These are phyloP conservation scores for Diadumene lineata DNA, from an alignment of 92 coral and sea anemone species.

Conservation along the genomic window DNA sequence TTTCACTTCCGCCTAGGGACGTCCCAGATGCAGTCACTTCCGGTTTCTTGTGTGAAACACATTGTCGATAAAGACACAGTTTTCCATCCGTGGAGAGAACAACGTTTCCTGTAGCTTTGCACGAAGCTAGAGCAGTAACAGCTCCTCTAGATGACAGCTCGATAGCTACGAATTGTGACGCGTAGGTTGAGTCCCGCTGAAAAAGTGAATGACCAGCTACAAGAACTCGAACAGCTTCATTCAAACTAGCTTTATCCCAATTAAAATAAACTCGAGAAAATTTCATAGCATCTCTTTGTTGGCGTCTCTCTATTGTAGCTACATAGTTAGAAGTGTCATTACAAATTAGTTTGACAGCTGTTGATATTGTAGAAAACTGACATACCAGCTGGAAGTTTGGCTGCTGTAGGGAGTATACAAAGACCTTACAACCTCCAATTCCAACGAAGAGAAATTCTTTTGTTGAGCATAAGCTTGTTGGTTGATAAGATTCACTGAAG, in stretches of 20 bases:
- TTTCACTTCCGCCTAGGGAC: constrained; percentile 5
- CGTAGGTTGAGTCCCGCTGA: constrained; percentile 49
- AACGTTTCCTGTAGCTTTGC: constrained; percentile 78
- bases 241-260: constrained; percentile 65
- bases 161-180: constrained; percentile 64
- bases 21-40: constrained; percentile 22
- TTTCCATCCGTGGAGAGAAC: constrained; percentile 63
- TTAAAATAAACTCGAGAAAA: constrained; percentile 89
- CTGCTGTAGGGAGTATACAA: constrained; percentile 79
- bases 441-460: constrained; percentile 77
- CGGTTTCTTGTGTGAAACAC: constrained; percentile 33
- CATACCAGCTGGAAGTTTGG: constrained; percentile 77
- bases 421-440: constrained; percentile 65
- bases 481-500: constrained; percentile 83
- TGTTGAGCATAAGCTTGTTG: constrained; percentile 63
- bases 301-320: constrained; percentile 71
- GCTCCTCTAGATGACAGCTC: constrained; percentile 63
- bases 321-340: constrained; percentile 79
- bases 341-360: constrained; percentile 72
- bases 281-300: constrained; percentile 43
- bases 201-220: constrained; percentile 76
- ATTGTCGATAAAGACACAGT: constrained; percentile 67
- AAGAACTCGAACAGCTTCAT: constrained; percentile 61
- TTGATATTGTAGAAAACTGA: constrained; percentile 86
- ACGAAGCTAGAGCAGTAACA: constrained; percentile 60